Evolutionary conservation across 2,888 invertebrate genomes (phyloP), one percentile per base, ranked within the genome.

Genomic region (Macroteleia sp.): DNA sequence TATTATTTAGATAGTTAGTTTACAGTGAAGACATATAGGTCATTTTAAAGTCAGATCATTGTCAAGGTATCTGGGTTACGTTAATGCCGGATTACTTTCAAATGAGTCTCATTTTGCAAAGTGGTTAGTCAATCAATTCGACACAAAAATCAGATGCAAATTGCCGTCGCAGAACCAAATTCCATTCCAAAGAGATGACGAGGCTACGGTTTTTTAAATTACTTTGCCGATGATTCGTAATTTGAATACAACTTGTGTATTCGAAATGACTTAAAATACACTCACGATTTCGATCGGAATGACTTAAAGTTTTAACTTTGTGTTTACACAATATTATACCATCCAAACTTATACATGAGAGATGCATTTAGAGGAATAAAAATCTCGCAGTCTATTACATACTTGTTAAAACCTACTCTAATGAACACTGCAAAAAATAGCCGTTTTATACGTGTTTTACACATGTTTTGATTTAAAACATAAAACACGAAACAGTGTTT

Each of bases 1-100:
- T 14, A 22, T 3, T 64, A 64, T 76, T 76, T 70, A 70, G 69
- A 34, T 39, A 70, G 70, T 62, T 62, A 34, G 62, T 52, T 70
- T 50, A 39, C 64, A 16, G 22, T 3, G 44, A 30, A 62, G 56
- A 76, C 44, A 56, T 75, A 42, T 57, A 76, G 52, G 70, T 64
- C 62, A 70, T 77, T 77, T 77, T 59, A 77, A 77, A 77, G 70
- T 77, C 66, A 77, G 66, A 77, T 77, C 76, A 77, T 77, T 77
- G 76, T 70, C 70, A 77, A 77, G 76, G 76, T 77, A 70, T 77
- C 46, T 70, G 44, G 76, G 76, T 70, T 46, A 64, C 70, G 64
- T 76, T 70, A 76, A 76, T 48, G 64, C 44, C 10, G 20, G 20
- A 70, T 76, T 44, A 76, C 76, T 76, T 70, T 76, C 52, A 76